Evolutionary conservation across 2,888 invertebrate species (phyloP).

Genomic region (Pseudococcus viburni): DNA sequence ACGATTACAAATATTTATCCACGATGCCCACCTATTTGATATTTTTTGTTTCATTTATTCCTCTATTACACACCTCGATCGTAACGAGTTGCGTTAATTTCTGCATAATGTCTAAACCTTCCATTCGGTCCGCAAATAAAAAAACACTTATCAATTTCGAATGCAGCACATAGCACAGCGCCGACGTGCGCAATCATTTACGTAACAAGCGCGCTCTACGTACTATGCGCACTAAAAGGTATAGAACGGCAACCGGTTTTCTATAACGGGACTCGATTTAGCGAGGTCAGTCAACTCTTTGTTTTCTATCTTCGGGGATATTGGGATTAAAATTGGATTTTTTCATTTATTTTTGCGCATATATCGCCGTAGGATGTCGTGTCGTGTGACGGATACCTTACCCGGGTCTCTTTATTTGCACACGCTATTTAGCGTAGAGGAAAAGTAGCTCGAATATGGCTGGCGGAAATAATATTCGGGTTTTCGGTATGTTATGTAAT

Average conservation of each 20-base stretch:
- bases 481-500: not conserved
- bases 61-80: not conserved
- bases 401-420: not conserved
- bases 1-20: not conserved
- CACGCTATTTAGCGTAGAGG: not conserved
- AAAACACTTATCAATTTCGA: conserved; percentile 12
- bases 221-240: conserved; percentile 38
- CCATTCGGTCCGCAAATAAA: conserved; percentile 22
- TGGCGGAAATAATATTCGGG: conserved; percentile 19
- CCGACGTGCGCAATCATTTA: conserved; percentile 57
- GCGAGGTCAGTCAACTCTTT: conserved; percentile 66
- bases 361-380: conserved; percentile 38
- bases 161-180: not conserved
- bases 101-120: conserved; percentile 38
- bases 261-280: conserved; percentile 61
- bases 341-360: conserved; percentile 36
- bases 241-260: conserved; percentile 62
- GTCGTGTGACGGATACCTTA: not conserved
- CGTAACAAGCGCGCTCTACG: conserved; percentile 62
- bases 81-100: conserved; percentile 63
- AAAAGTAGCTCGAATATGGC: not conserved
- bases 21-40: not conserved
- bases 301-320: conserved; percentile 43
- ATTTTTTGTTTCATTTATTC: not conserved
- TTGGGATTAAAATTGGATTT: conserved; percentile 15